A percentile compares a stretch with the other conserved stretches of the same genome.
Conservation (phyloP, 2,888 invertebrate genomes). For the Drosophila longiperda region DNA sequence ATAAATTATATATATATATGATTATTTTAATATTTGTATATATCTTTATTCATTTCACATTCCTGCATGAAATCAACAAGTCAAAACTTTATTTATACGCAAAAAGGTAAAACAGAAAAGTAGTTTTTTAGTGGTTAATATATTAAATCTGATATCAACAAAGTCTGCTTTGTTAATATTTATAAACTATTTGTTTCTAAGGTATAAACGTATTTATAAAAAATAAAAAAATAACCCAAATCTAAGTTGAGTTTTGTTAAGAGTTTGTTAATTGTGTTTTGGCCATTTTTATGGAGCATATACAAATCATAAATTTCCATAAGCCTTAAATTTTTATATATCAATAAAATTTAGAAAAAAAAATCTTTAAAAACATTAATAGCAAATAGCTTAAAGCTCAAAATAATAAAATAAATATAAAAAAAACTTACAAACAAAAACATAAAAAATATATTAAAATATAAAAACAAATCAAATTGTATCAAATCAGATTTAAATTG, state of each 20-base stretch:
- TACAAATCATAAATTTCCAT: too few species aligned
- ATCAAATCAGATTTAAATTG: not conserved
- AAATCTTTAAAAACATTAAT: too few species aligned
- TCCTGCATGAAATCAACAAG: not conserved
- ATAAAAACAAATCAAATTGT: too few species aligned
- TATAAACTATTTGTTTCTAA: not conserved
- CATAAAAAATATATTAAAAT: too few species aligned
- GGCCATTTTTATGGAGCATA: not conserved
- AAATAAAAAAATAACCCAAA: accelerated
- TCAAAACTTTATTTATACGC: too few species aligned
- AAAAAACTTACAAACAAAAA: too few species aligned
- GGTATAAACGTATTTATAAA: too few species aligned
- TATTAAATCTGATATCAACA: not conserved
- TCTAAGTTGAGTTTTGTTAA: not conserved
- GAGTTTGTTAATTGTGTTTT: not conserved
- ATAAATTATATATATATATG: too few species aligned
- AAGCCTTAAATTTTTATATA: too few species aligned
- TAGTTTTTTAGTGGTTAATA: not conserved
- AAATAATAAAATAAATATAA: too few species aligned
- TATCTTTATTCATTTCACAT: not conserved
- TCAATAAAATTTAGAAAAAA: not conserved
- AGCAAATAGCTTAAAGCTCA: not conserved
- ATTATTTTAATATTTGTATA: too few species aligned
- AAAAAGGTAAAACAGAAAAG: too few species aligned
- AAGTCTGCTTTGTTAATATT: not conserved